Evolutionary conservation across 92 coral and sea anemone genomes (phyloP).

Genomic region (Galaxea fascicularis): DNA sequence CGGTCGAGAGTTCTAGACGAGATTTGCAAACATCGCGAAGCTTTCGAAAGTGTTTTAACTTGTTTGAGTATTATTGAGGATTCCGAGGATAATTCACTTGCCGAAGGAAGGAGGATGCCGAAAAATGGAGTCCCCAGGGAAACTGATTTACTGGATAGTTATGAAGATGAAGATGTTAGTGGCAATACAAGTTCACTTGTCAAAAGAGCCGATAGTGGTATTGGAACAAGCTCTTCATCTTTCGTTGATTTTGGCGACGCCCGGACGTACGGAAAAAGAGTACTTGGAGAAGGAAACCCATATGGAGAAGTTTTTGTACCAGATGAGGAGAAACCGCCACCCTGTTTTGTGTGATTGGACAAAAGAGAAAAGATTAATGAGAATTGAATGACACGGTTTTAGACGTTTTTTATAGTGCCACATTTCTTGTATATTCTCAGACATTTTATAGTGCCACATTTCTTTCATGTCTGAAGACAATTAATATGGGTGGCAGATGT

Average conservation of each 20-base stretch:
- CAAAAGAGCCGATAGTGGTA: conserved; percentile 25
- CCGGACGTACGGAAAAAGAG: background rate
- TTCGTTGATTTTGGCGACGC: background rate
- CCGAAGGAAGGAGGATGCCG: conserved; percentile 29
- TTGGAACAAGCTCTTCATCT: conserved; percentile 27
- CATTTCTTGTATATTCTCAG: background rate
- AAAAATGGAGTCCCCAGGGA: conserved; percentile 52
- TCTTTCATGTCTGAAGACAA: background rate
- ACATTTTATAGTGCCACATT: too few species aligned
- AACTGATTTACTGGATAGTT: conserved; percentile 70
- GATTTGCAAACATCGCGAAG: conserved; percentile 84
- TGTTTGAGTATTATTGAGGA: conserved; percentile 87
- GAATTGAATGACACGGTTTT: background rate
- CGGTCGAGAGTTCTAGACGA: conserved; percentile 92
- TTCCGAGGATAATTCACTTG: conserved; percentile 40
- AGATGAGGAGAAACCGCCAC: conserved; percentile 29
- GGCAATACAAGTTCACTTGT: conserved; percentile 13
- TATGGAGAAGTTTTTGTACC: conserved; percentile 26
- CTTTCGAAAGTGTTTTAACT: conserved; percentile 88
- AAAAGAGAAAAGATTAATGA: background rate
- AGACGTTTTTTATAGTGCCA: background rate
- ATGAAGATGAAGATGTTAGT: conserved; percentile 49
- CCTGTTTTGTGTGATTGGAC: conserved; percentile 28
- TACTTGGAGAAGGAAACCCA: conserved; percentile 18
- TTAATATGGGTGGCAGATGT: too few species aligned